These are phyloP conservation scores for Dexiosoma caninum DNA, from an alignment of 2,888 invertebrate species.

Conservation along the genomic window DNA sequence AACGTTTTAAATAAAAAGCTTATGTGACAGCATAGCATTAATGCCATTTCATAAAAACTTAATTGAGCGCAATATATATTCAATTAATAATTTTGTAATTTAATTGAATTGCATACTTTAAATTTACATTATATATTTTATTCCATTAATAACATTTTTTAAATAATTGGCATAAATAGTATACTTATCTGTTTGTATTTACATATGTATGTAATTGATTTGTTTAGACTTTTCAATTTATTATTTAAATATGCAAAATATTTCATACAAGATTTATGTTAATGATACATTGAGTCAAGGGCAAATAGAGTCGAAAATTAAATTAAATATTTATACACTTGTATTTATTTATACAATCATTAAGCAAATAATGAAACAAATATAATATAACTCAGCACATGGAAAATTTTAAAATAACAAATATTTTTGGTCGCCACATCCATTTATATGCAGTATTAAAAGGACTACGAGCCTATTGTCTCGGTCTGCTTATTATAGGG, in stretches of 20 bases:
- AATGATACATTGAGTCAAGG: background rate
- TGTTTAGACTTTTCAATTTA: conserved; percentile 6
- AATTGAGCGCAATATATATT: background rate
- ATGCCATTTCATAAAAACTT: background rate
- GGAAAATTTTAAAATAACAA: background rate
- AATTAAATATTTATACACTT: background rate
- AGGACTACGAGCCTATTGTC: too few relatives aligned
- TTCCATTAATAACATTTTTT: background rate
- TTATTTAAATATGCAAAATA: background rate
- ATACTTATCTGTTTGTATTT: too few relatives aligned
- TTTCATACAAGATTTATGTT: background rate
- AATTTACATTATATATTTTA: background rate
- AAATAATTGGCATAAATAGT: too few relatives aligned
- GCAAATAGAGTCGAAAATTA: background rate
- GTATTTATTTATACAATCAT: background rate
- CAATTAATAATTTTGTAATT: background rate
- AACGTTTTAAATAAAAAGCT: too few relatives aligned
- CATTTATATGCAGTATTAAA: too few relatives aligned
- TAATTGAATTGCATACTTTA: background rate
- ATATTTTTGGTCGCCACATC: too few relatives aligned
- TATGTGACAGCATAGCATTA: too few relatives aligned
- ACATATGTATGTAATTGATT: conserved; percentile 27
- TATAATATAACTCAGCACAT: too few relatives aligned
- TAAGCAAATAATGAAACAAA: background rate
- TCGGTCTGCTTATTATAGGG: too few relatives aligned